Percentiles rank a stretch among this genome's conserved stretches.
phyloP scores from a whole-genome alignment of 1,140 invertebrate genomes.

The Bombyx mandarina region DNA sequence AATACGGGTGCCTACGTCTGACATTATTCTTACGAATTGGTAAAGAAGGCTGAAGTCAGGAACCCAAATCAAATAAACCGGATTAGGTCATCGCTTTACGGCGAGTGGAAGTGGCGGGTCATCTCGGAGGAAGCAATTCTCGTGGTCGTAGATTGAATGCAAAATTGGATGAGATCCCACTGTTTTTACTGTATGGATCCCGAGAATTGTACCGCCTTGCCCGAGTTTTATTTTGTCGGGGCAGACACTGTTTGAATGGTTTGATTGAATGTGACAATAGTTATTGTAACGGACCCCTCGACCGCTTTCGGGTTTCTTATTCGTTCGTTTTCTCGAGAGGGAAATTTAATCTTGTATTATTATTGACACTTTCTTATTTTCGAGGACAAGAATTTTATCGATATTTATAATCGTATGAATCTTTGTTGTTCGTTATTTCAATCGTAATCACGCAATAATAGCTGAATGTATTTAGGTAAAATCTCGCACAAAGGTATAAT shows the following conservation, averaged over 20 bases:
- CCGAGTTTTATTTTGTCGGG: conserved; percentile 44
- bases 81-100: conserved; percentile 65
- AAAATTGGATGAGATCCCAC: conserved; percentile 65
- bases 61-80: conserved; percentile 62
- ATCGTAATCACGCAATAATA: too few relatives aligned
- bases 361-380: too few relatives aligned
- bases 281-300: conserved; percentile 38
- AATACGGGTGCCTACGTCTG: conserved; percentile 12
- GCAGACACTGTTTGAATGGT: conserved; percentile 41
- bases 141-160: conserved; percentile 66
- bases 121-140: conserved; percentile 64
- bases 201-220: conserved; percentile 36
- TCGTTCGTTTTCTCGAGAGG: conserved; percentile 10
- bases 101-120: conserved; percentile 56
- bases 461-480: too few relatives aligned
- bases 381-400: too few relatives aligned
- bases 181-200: conserved; percentile 56
- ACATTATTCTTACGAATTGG: conserved; percentile 35
- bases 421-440: too few relatives aligned
- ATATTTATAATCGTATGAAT: too few relatives aligned
- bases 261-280: conserved; percentile 63
- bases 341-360: too few relatives aligned
- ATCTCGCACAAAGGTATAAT: too few relatives aligned
- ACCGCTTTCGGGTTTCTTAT: conserved; percentile 21
- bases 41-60: conserved; percentile 38